These are phyloP conservation scores for Ceratosolen solmsi DNA, from an alignment of 1,140 invertebrate species.

Conservation along the genomic window DNA sequence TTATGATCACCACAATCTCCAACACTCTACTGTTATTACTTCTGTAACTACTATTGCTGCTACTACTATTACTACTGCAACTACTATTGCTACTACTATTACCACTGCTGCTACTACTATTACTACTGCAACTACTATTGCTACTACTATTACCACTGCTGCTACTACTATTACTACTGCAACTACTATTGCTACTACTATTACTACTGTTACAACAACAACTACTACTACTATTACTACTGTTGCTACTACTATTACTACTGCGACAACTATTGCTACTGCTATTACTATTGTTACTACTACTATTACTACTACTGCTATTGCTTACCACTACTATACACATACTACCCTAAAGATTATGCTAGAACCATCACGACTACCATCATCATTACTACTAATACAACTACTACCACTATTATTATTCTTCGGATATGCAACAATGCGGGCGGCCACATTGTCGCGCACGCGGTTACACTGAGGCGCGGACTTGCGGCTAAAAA, in stretches of 20 bases:
- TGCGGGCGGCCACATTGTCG: conserved; percentile 10
- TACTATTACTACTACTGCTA: not conserved
- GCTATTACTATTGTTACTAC: not conserved
- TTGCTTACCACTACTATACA: not conserved
- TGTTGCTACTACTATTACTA: not conserved
- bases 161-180: not conserved
- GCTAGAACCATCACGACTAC: no score
- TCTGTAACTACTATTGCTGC: not conserved
- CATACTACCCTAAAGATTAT: no score
- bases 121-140: not conserved
- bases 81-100: not conserved
- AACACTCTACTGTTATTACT: not conserved
- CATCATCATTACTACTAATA: no score
- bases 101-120: not conserved
- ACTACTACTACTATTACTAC: not conserved
- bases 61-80: not conserved
- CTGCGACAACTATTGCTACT: not conserved
- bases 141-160: not conserved
- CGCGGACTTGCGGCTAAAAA: not conserved
- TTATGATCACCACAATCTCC: not conserved
- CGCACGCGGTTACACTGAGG: not conserved
- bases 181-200: not conserved
- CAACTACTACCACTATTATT: not conserved
- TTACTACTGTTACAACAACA: not conserved
- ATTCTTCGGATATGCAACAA: not conserved